Percentiles rank a stretch among this genome's conserved stretches.
These are phyloP conservation scores for Cettia cetti DNA, from an alignment of 2,113 vertebrate species.

Conservation along the genomic window DNA sequence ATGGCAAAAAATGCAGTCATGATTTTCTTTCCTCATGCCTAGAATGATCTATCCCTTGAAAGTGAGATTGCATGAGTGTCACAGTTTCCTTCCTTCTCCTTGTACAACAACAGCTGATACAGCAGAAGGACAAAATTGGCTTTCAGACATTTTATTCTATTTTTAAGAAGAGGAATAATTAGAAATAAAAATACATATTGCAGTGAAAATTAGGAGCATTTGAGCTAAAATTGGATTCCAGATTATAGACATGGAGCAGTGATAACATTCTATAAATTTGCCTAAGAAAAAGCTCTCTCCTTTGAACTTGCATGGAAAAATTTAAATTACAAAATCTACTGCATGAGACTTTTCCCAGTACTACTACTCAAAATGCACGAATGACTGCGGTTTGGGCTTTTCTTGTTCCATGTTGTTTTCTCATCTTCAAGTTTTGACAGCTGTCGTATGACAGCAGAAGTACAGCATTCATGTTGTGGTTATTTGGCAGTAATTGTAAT, in stretches of 20 bases:
- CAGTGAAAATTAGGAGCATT: neutral
- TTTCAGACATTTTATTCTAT: neutral
- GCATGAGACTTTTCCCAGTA: neutral
- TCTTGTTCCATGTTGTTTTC: neutral
- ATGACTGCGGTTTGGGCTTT: neutral
- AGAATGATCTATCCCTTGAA: neutral
- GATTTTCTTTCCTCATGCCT: neutral
- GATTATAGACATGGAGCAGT: neutral
- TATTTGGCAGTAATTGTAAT: neutral
- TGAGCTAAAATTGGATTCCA: neutral
- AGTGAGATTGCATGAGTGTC: neutral
- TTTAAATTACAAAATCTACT: neutral
- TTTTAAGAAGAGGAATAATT: neutral
- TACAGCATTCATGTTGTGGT: neutral
- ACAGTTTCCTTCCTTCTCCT: neutral
- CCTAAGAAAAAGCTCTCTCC: neutral
- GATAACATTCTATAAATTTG: neutral
- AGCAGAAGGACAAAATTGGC: neutral
- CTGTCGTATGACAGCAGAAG: neutral
- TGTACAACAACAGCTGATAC: neutral
- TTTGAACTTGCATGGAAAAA: neutral
- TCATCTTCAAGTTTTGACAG: neutral
- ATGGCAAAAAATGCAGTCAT: neutral
- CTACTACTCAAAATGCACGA: neutral
- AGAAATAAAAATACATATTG: neutral